Conservation (phyloP, 2,888 invertebrate genomes). For the Drepana falcataria region DNA sequence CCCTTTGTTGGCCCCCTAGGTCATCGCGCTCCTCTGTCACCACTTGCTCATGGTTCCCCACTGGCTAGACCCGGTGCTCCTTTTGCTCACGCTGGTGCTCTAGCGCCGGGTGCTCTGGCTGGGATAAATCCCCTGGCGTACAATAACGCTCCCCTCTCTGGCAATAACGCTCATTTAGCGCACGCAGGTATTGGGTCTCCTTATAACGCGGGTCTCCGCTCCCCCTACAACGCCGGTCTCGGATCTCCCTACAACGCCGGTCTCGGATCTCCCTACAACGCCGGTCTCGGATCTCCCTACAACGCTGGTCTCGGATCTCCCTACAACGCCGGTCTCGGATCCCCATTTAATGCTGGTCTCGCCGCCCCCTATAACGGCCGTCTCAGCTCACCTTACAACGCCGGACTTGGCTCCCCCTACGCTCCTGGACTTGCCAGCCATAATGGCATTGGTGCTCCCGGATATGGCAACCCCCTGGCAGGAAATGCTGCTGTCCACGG, state of each 20-base stretch:
- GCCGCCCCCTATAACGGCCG: neutral
- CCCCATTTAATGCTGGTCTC: neutral
- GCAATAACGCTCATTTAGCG: constrained; percentile 2
- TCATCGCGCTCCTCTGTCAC: constrained; percentile 9
- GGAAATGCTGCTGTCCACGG: constrained; percentile 1
- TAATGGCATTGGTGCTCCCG: constrained; percentile 4
- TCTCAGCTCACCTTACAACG: neutral
- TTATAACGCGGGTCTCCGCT: neutral
- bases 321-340: neutral
- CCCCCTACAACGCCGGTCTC: neutral
- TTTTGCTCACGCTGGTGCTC: neutral
- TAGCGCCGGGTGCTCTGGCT: neutral
- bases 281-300: neutral
- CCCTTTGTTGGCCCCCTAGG: constrained; percentile 9
- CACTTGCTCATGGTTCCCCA: constrained; percentile 7
- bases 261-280: neutral
- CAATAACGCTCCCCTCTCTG: no score
- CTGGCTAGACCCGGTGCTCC: constrained; percentile 11
- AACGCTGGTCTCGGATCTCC: neutral
- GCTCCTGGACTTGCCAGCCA: neutral
- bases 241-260: neutral
- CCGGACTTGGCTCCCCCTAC: neutral
- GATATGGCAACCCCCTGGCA: constrained; percentile 7
- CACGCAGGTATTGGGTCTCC: neutral
- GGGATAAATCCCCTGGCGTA: constrained; percentile 2